Evolutionary conservation across 1,140 invertebrate species (phyloP).

Genomic region (Macrotrachela quadricornifera): DNA sequence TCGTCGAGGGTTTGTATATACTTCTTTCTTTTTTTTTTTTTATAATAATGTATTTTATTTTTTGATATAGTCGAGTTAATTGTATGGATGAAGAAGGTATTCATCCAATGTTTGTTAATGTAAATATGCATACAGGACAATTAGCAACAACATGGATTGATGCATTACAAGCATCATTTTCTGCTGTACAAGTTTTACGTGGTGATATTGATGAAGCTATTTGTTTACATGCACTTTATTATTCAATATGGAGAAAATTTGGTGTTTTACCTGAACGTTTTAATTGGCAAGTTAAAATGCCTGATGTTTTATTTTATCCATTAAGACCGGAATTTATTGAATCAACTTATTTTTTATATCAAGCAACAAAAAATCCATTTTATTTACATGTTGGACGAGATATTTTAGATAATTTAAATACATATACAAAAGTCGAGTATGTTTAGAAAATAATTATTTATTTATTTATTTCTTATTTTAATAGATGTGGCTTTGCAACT

Average conservation of each 20-base stretch:
- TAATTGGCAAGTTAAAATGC: constrained; percentile 42
- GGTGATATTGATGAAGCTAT: constrained; percentile 51
- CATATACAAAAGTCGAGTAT: constrained; percentile 34
- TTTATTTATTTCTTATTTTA: not conserved
- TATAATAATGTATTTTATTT: too few species aligned
- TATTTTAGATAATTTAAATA: constrained; percentile 41
- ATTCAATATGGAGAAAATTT: constrained; percentile 43
- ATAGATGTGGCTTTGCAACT: constrained; percentile 45
- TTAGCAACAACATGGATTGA: constrained; percentile 45
- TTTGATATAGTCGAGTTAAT: constrained; percentile 26
- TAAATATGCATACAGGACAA: constrained; percentile 44
- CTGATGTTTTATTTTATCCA: constrained; percentile 46
- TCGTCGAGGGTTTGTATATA: too few species aligned
- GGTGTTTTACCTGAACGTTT: constrained; percentile 44
- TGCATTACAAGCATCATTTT: constrained; percentile 43
- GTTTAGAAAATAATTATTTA: constrained; percentile 9
- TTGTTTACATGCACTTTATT: constrained; percentile 45
- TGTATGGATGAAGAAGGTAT: constrained; percentile 41
- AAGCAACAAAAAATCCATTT: constrained; percentile 48
- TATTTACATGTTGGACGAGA: constrained; percentile 46
- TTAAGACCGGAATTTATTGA: constrained; percentile 45
- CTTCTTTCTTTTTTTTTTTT: too few species aligned
- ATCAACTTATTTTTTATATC: constrained; percentile 47
- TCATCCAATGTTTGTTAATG: constrained; percentile 48
- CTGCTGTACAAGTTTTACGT: constrained; percentile 40